These are phyloP conservation scores for Papio anubis DNA, from an alignment of 2,113 vertebrate species.

Conservation along the genomic window DNA sequence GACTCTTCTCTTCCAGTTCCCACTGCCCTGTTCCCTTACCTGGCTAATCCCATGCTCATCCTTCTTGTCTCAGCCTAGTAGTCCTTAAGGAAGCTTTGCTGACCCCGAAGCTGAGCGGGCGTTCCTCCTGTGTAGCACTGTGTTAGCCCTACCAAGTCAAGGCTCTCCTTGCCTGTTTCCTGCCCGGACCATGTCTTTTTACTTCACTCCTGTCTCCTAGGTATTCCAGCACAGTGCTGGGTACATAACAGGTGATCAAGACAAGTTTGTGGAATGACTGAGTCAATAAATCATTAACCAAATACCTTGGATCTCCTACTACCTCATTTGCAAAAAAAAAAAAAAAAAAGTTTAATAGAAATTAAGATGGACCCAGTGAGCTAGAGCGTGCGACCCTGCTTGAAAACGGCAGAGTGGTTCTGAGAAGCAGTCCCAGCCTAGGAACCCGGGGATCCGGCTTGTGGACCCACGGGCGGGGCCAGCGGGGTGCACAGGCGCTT, in stretches of 20 bases:
- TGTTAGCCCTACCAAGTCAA: neutral
- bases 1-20: neutral
- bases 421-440: rapidly evolving
- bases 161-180: neutral
- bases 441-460: rapidly evolving
- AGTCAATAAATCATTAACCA: neutral
- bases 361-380: neutral
- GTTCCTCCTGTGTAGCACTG: neutral
- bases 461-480: neutral
- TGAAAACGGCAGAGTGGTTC: rapidly evolving
- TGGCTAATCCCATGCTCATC: neutral
- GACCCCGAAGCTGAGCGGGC: neutral
- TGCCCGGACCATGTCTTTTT: neutral
- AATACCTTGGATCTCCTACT: neutral
- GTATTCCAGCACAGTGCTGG: neutral
- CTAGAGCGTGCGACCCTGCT: no score
- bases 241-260: neutral
- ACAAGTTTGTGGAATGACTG: neutral
- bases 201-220: neutral
- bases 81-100: neutral
- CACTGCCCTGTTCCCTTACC: neutral
- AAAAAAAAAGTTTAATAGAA: neutral
- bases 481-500: rapidly evolving
- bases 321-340: neutral
- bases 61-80: neutral